Evolutionary conservation across 2,113 vertebrate species (phyloP).

Genomic region (Notothenia coriiceps): DNA sequence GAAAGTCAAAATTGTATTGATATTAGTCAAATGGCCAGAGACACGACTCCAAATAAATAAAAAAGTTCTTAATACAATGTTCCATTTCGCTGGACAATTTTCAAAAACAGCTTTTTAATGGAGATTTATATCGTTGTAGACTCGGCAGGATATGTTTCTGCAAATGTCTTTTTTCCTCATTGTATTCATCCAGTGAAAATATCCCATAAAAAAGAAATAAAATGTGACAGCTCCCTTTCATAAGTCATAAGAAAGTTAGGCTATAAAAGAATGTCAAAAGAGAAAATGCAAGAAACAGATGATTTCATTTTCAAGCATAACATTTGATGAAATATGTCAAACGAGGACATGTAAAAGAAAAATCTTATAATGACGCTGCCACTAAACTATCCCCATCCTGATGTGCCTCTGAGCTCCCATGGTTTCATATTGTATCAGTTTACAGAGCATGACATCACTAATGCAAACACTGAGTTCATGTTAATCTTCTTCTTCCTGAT

Average conservation of each 20-base stretch:
- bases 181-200: background rate
- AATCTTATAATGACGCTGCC: background rate
- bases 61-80: background rate
- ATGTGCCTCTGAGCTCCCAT: background rate
- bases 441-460: conserved; percentile 74
- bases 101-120: background rate
- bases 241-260: background rate
- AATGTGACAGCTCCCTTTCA: background rate
- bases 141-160: background rate
- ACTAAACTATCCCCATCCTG: background rate
- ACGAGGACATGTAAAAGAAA: background rate
- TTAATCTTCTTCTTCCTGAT: conserved; percentile 70
- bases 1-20: background rate
- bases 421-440: conserved; percentile 56
- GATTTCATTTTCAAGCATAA: background rate
- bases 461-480: conserved; percentile 65
- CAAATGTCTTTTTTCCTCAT: background rate
- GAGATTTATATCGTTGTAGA: background rate
- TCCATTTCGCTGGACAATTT: background rate
- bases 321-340: background rate
- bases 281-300: background rate
- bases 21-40: background rate
- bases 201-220: background rate
- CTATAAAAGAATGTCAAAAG: conserved; percentile 1
- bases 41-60: background rate